Evolutionary conservation across 2,797 vertebrate genomes (phyloP), one percentile per base, ranked within the genome.

Genomic region (Takifugu rubripes): DNA sequence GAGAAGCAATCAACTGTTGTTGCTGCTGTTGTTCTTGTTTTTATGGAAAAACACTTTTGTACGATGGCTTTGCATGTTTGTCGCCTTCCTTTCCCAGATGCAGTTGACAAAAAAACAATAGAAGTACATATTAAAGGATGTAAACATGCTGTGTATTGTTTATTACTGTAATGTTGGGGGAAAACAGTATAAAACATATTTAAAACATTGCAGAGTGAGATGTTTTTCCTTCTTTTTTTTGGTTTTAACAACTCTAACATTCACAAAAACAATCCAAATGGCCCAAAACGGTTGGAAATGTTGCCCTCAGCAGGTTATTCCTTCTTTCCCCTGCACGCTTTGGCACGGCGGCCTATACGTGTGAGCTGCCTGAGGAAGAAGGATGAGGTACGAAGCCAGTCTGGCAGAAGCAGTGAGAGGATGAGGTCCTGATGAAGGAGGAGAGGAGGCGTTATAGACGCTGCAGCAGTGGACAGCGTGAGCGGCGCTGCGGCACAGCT

Each of bases 321-420:
- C 3, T 75, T 25, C n/a, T 49, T 63, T 40, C 31, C 47, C 15
- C 40, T 40, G 33, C 3, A 6, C 0, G 0, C 24, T 54, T 52
- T 6, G 8, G 2, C 1, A 42, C 29, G 3, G 12, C 49, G 25
- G 1, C 42, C 17, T 0, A 36, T 16, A 3, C 53, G 60, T n/a
- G 29, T 21, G 15, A 88, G 53, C 45, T 44, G 71, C 7, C 25
- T 69, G 33, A 91, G 47, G 6, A 77, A 17, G 71, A 81, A 78
- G 0, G 88, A 61, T 1, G 90, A 90, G 62, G 85, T 82, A 0
- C 84, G 83, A 4, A 92, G 31, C 85, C 90, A 88, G 56, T 85
- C 81, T 0, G 91, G 92, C 40, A 91, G 52, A 17, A 93, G 56
- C 15, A 78, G 7, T 0, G 64, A 49, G n/a, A 91, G 33, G 7